Percentiles rank a stretch among this genome's conserved stretches.
These are phyloP conservation scores for Mercenaria mercenaria DNA, from an alignment of 1,140 invertebrate genomes.

Conservation along the genomic window DNA sequence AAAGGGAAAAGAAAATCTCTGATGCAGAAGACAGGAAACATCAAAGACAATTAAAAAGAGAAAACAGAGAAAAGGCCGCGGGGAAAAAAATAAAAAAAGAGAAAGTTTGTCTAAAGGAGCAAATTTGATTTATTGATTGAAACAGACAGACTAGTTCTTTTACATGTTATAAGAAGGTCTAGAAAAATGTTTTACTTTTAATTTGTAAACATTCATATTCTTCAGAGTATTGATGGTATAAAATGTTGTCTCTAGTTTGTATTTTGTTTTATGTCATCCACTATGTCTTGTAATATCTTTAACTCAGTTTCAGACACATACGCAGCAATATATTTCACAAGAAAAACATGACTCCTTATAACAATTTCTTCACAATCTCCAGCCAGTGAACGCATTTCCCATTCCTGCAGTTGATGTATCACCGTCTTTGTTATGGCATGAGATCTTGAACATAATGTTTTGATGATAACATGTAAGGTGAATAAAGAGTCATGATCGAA, in stretches of 20 bases:
- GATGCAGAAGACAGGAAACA: not conserved
- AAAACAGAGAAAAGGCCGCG: not conserved
- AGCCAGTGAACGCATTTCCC: not conserved
- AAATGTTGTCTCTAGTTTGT: not conserved
- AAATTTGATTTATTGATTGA: not conserved
- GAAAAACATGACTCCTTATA: not conserved
- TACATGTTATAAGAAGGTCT: no score
- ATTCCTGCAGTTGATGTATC: not conserved
- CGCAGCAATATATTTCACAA: not conserved
- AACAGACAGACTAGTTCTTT: no score
- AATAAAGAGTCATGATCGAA: not conserved
- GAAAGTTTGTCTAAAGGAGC: not conserved
- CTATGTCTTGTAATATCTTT: not conserved
- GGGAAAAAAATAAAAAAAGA: not conserved
- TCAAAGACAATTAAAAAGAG: not conserved
- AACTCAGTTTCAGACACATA: not conserved
- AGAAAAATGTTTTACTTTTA: no score
- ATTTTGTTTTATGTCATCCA: conserved; percentile 7
- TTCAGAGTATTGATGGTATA: not conserved
- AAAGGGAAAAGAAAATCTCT: not conserved
- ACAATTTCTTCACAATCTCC: not conserved
- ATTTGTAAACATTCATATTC: no score
- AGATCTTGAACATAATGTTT: not conserved
- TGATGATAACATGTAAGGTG: not conserved
- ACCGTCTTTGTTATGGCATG: not conserved